Base-by-base conservation (phyloP, 1,140 invertebrate genomes). In the Drosophila malerkotliana region DNA sequence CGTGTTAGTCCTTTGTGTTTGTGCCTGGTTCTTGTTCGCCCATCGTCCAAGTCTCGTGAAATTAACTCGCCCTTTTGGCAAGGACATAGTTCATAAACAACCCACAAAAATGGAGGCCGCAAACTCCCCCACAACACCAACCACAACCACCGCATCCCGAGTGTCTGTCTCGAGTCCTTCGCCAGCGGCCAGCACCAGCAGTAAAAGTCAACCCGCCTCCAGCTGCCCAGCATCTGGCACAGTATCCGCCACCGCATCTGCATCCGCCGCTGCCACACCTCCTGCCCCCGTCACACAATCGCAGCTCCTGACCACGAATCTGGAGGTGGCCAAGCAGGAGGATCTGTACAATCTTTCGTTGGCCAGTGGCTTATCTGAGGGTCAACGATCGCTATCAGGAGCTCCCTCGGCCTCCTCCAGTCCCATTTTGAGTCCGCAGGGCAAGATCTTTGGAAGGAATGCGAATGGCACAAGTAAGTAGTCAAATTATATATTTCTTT, bases 391-490 rank as follows among this genome's bases (percentile, higher is more conserved):
- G 1, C 67, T 90, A 0, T 91, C 90, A 2, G 90, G 80, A 9
- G 90, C 90, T 9, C 87, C 90, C 14, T 92, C 91, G 52, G 79
- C 91, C 6, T 91, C 87, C 48, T 92, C 92, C 51, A 92, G 77
- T 67, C 91, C 91, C 18, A 90, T 92, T 18, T 49, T 92, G n/a
- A 91, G 90, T 78, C 91, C 91, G 32, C 88, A 91, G 45, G 91
- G 91, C 61, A 92, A 92, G 59, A 92, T 92, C 12, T 82, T 92
- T 28, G 92, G 92, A 47, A 82, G 92, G 45, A 92, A 92, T 78
- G 89, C 90, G 5, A 92, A 92, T 73, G 92, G 92, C 18, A 92
- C 92, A 80, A 89, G 92, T 92, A 66, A 92, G 92, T 92, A 41
- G 1, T 44, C 10, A 54, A 34, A n/a, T 9, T 37, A 12, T 6